Conservation (phyloP, 2,888 invertebrate genomes). For the Xanthia icteritia region DNA sequence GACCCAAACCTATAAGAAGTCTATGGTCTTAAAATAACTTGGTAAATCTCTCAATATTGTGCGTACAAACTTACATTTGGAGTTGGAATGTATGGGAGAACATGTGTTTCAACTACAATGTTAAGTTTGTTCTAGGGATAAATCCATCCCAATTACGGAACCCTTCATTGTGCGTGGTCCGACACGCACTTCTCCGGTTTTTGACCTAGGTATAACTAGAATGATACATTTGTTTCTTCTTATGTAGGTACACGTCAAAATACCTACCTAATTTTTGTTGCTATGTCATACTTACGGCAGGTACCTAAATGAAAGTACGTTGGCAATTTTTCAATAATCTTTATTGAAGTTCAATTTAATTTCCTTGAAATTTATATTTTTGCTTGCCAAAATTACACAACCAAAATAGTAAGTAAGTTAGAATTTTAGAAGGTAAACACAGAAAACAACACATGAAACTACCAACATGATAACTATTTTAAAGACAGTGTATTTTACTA, state of each 20-base stretch:
- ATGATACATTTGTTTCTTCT: not conserved
- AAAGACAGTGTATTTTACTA: not conserved
- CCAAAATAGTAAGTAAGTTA: not conserved
- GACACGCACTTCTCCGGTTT: no score
- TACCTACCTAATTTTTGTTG: not conserved
- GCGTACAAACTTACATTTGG: no score
- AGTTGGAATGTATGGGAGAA: no score
- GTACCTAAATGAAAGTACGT: not conserved
- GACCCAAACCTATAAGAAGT: no score
- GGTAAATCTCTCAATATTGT: no score
- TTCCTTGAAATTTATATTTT: not conserved
- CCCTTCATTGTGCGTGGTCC: no score
- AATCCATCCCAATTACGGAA: no score
- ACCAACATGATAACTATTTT: not conserved
- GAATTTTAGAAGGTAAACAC: not conserved
- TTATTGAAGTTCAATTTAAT: constrained; percentile 13
- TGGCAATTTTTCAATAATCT: constrained; percentile 8
- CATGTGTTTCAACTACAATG: no score
- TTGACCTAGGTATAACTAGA: not conserved
- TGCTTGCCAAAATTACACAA: not conserved
- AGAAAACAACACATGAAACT: not conserved
- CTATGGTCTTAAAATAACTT: no score
- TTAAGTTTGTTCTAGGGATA: no score
- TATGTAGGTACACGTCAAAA: not conserved
- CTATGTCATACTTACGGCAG: not conserved